phyloP scores from a whole-genome alignment of 2,113 vertebrate species.

The Saiga tatarica region DNA sequence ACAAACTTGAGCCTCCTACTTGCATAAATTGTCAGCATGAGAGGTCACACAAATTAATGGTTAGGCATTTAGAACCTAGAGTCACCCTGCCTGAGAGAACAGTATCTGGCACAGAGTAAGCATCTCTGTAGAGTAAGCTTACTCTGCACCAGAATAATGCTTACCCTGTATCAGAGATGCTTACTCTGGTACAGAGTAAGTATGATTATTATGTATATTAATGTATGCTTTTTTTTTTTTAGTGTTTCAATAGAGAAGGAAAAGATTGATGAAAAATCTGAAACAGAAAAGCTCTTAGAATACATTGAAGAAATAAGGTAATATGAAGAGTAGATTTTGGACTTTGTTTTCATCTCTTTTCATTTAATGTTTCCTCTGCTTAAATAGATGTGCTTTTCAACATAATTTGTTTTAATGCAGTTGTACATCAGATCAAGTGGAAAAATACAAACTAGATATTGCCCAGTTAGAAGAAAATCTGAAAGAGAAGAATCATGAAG shows the following conservation, averaged over 20 bases:
- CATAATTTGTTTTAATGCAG: slow-evolving; percentile 78
- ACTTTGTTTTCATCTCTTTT: slow-evolving; percentile 20
- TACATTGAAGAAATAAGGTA: slow-evolving; percentile 89
- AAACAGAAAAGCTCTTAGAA: slow-evolving; percentile 81
- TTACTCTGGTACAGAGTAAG: background rate
- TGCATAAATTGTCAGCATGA: background rate
- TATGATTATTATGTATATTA: background rate
- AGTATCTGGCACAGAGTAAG: background rate
- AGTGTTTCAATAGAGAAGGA: slow-evolving; percentile 79
- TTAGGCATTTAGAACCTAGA: background rate
- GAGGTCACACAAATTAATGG: background rate
- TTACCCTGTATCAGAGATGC: background rate
- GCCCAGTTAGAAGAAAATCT: slow-evolving; percentile 78
- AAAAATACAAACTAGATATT: slow-evolving; percentile 81
- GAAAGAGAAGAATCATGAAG: slow-evolving; percentile 85
- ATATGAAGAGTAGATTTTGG: slow-evolving; percentile 26
- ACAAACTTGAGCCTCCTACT: background rate
- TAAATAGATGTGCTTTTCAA: background rate
- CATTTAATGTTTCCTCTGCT: background rate
- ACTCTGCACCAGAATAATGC: background rate
- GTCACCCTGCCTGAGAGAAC: background rate
- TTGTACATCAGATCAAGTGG: slow-evolving; percentile 80
- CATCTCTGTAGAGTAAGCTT: background rate
- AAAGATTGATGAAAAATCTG: slow-evolving; percentile 82
- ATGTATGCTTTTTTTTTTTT: slow-evolving; percentile 20